A percentile compares a stretch with the other conserved stretches of the same genome.
Evolutionary conservation across 2,888 invertebrate genomes (phyloP).

Genomic region (Cosmia pyralina): DNA sequence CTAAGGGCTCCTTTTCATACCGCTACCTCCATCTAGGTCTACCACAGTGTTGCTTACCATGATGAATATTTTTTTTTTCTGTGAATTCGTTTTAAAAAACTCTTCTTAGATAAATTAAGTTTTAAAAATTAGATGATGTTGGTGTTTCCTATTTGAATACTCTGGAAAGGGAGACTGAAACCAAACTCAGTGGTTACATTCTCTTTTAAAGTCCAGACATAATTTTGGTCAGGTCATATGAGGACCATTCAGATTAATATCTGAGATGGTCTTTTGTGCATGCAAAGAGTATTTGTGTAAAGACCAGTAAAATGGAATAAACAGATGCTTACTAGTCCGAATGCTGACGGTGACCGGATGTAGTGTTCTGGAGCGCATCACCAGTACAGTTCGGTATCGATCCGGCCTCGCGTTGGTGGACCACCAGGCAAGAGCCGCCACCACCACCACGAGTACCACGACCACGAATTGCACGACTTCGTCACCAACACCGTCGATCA

Average conservation of each 20-base stretch:
- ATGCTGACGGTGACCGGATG: conserved; percentile 84
- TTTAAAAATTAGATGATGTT: not conserved
- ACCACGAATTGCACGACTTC: conserved; percentile 94
- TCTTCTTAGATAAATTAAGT: not conserved
- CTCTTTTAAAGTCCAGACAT: not conserved
- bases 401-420: conserved; percentile 93
- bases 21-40: not conserved
- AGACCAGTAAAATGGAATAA: not conserved
- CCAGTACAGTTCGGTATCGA: conserved; percentile 92
- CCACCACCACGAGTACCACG: conserved; percentile 88
- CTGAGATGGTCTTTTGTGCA: not conserved
- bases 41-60: not conserved
- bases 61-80: not conserved
- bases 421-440: conserved; percentile 94
- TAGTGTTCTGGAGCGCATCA: conserved; percentile 87
- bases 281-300: not conserved
- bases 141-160: not conserved
- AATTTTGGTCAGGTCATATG: not conserved
- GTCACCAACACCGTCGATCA: conserved; percentile 95
- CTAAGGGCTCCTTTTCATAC: not conserved
- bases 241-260: not conserved
- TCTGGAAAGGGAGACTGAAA: not conserved
- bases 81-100: not conserved
- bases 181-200: not conserved
- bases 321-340: conserved; percentile 72